Evolutionary conservation across 2,113 vertebrate genomes (phyloP).

Genomic region (Calyptommatus sinebrachiatus): DNA sequence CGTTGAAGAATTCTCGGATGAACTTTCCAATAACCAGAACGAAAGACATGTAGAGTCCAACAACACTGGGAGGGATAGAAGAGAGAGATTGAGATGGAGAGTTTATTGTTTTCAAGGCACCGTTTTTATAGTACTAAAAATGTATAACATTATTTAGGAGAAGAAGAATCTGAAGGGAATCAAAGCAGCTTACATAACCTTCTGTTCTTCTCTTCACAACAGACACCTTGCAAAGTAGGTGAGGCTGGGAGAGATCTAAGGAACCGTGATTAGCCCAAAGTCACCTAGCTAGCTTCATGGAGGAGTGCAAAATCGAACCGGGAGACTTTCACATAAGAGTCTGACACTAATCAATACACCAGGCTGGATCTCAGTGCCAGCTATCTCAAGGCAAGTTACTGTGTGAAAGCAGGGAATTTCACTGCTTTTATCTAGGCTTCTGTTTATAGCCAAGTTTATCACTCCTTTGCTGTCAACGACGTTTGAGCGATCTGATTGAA

Average conservation of each 20-base stretch:
- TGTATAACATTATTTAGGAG: neutral
- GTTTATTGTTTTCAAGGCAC: neutral
- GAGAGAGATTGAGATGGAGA: neutral
- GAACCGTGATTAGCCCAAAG: no score
- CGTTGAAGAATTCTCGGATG: constrained; percentile 77
- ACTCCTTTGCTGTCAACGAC: neutral
- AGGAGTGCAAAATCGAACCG: no score
- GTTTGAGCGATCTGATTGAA: no score
- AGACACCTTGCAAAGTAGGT: no score
- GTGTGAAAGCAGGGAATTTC: neutral
- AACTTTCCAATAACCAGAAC: constrained; percentile 80
- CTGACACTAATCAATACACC: neutral
- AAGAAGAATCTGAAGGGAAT: no score
- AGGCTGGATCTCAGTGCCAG: neutral
- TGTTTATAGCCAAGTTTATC: neutral
- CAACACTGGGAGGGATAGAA: constrained; percentile 56
- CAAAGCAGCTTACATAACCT: no score
- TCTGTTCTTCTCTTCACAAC: no score
- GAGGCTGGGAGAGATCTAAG: no score
- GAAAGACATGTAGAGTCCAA: constrained; percentile 77
- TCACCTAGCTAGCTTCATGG: no score
- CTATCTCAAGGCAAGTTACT: neutral
- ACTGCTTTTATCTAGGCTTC: neutral
- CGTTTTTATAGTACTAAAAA: neutral
- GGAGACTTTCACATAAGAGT: no score